A percentile compares a stretch with the other conserved stretches of the same genome.
phyloP scores from a whole-genome alignment of 2,113 vertebrate species.

The Cacatua alba region DNA sequence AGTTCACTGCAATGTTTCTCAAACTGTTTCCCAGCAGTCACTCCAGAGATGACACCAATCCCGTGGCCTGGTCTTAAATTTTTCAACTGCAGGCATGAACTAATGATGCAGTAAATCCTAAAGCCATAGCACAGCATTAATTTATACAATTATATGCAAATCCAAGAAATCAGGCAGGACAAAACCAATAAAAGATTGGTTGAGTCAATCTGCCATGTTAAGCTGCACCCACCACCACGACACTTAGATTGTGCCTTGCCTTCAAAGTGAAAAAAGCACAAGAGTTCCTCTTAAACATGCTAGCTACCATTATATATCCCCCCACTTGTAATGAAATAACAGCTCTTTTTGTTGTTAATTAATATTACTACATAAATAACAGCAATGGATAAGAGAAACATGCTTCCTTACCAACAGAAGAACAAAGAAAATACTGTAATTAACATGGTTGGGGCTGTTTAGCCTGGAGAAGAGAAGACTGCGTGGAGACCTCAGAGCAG shows the following conservation, averaged over 20 bases:
- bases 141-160: background rate
- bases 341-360: background rate
- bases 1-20: background rate
- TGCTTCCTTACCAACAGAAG: no score
- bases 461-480: no score
- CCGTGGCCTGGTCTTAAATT: background rate
- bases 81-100: background rate
- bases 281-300: background rate
- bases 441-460: no score
- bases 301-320: background rate
- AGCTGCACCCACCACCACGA: fast-evolving
- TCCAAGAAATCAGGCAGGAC: background rate
- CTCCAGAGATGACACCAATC: background rate
- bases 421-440: no score
- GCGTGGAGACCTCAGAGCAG: no score
- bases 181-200: background rate
- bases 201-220: background rate
- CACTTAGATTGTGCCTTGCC: background rate
- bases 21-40: background rate
- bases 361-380: background rate
- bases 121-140: background rate
- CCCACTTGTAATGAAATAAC: background rate
- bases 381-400: no score
- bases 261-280: background rate
- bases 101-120: background rate